These are phyloP conservation scores for Allobates femoralis DNA, from an alignment of 2,797 vertebrate genomes.

Conservation along the genomic window DNA sequence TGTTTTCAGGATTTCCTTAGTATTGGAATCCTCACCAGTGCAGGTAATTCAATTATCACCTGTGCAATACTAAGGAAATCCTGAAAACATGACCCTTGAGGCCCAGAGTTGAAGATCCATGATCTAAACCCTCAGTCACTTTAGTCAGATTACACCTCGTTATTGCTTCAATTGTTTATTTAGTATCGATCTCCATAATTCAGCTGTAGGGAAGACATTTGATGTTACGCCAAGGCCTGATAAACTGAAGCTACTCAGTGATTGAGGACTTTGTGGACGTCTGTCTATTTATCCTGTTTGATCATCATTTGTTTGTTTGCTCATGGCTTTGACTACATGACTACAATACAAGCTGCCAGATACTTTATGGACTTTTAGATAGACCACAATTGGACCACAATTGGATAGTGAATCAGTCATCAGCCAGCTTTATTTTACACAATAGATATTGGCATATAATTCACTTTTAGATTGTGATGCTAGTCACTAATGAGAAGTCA, in stretches of 20 bases:
- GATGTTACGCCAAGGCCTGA: not conserved
- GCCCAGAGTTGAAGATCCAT: too few relatives aligned
- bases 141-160: not conserved
- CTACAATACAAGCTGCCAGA: not conserved
- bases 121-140: not conserved
- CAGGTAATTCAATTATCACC: too few relatives aligned
- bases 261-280: conserved; percentile 5
- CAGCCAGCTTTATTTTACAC: too few relatives aligned
- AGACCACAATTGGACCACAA: too few relatives aligned
- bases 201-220: not conserved
- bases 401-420: too few relatives aligned
- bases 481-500: too few relatives aligned
- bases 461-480: too few relatives aligned
- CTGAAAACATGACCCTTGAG: too few relatives aligned
- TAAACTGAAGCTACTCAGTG: not conserved
- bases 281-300: not conserved
- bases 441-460: too few relatives aligned
- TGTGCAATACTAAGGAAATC: too few relatives aligned
- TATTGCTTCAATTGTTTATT: not conserved
- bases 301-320: not conserved
- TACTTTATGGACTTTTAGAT: not conserved
- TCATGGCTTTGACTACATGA: not conserved
- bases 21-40: too few relatives aligned
- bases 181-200: not conserved
- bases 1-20: too few relatives aligned